Base-by-base conservation (phyloP, 35 echinoderm and acorn worm genomes). In the Acanthaster planci region DNA sequence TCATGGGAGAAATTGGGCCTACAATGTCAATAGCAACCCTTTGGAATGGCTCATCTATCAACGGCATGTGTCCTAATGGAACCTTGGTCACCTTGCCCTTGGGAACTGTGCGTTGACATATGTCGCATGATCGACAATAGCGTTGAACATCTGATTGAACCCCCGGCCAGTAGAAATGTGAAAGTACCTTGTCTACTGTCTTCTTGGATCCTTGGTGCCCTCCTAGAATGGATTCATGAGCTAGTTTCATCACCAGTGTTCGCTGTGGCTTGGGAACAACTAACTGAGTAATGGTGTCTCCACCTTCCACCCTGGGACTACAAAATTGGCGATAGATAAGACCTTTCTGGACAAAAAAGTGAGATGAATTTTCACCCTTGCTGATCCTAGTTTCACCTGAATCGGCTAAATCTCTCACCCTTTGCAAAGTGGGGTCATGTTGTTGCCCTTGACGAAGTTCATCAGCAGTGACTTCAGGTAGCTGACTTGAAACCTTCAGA, bases 121-220 rank as follows among this genome's bases (percentile, higher is more conserved):
- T n/a, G n/a, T n/a, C n/a, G n/a, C n/a, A n/a, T n/a, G 87, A 90
- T 38, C 57, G 56, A 36, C 87, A 86, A 64, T 54, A 94, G 42
- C 87, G 0, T 14, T 77, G 16, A 86, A n/a, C 75, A 40, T 94
- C 82, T 1, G 77, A 37, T 16, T 82, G 58, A 19, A 90, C 44
- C 44, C 92, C 92, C 35, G 83, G 87, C 87, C 83, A 94, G 42
- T 35, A 90, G 64, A 94, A 94, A 55, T 86, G 37, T 27, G 47
- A 30, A 42, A 76, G 18, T 21, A 90, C 67, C 51, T 91, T 95
- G 30, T 87, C 67, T 31, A 52, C 75, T 26, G 93, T 95, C 78
- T 90, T 90, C 37, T 87, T 67, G 0, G 35, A 78, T 27, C 88
- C 88, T 84, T 85, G 56, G 39, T 95, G 88, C 14, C 93, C 88